Conservation (phyloP, 2,797 vertebrate species). For the Bufotes viridis region DNA sequence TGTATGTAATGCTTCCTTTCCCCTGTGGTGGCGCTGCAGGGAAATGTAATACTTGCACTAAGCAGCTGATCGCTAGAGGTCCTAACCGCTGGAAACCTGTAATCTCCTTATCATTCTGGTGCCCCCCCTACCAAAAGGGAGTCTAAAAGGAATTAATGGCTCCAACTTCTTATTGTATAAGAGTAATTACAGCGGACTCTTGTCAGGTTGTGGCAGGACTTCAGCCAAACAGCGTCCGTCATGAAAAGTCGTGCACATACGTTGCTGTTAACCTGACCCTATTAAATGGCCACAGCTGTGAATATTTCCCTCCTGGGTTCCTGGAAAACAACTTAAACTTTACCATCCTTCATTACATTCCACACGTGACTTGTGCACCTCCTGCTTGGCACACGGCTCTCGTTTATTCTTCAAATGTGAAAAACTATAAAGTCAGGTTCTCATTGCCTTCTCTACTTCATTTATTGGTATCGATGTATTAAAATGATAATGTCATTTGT, state of each 20-base stretch:
- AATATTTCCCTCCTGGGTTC: background rate
- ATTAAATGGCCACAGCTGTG: background rate
- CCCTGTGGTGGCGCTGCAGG: background rate
- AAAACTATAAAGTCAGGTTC: background rate
- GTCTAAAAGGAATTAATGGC: too few relatives aligned
- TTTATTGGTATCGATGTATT: background rate
- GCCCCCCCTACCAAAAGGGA: too few relatives aligned
- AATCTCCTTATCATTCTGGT: too few relatives aligned
- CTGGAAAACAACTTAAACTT: conserved; percentile 5
- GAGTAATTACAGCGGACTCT: too few relatives aligned
- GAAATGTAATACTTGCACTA: background rate
- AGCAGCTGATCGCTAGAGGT: too few relatives aligned
- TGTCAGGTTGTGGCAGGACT: too few relatives aligned
- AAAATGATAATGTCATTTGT: background rate
- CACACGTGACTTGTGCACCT: background rate
- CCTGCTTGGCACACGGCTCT: background rate
- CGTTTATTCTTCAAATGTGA: background rate
- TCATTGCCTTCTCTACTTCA: background rate
- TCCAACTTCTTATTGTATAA: too few relatives aligned
- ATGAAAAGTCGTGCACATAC: background rate
- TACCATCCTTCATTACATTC: background rate
- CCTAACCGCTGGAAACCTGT: too few relatives aligned
- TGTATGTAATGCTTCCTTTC: background rate
- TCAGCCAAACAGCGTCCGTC: too few relatives aligned
- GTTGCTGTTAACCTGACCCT: background rate